phyloP scores from a whole-genome alignment of 2,888 invertebrate genomes.

The Pecten maximus region DNA sequence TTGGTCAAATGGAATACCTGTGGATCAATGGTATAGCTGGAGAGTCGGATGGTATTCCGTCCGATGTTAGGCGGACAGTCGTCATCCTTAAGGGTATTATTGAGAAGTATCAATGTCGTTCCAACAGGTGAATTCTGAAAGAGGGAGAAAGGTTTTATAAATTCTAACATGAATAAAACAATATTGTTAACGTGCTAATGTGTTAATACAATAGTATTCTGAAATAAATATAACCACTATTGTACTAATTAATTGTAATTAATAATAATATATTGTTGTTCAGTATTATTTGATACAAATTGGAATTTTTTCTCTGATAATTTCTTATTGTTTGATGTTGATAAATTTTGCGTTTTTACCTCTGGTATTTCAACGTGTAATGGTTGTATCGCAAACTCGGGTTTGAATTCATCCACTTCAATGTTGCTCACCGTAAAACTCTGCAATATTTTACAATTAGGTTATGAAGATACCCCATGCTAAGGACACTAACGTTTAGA shows the following conservation, averaged over 20 bases:
- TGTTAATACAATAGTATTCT: too few relatives aligned
- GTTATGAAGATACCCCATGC: too few relatives aligned
- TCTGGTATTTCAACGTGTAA: not conserved
- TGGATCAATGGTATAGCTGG: not conserved
- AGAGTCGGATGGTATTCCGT: not conserved
- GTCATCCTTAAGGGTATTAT: not conserved
- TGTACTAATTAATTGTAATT: too few relatives aligned
- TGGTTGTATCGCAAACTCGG: not conserved
- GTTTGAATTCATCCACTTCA: slow-evolving; percentile 6
- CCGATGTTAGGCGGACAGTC: not conserved
- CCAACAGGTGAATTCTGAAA: not conserved
- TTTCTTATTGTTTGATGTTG: too few relatives aligned
- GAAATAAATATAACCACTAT: too few relatives aligned
- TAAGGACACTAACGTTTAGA: too few relatives aligned
- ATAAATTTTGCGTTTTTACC: not conserved
- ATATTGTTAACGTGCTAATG: too few relatives aligned
- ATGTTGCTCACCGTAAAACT: not conserved
- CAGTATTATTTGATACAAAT: too few relatives aligned
- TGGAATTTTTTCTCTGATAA: too few relatives aligned
- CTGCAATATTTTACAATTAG: not conserved
- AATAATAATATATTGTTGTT: too few relatives aligned
- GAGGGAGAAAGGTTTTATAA: too few relatives aligned
- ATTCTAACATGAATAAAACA: too few relatives aligned
- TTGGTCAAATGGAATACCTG: not conserved
- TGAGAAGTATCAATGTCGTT: not conserved